Conservation (phyloP, 2,888 invertebrate species). For the Drosophila testacea region DNA sequence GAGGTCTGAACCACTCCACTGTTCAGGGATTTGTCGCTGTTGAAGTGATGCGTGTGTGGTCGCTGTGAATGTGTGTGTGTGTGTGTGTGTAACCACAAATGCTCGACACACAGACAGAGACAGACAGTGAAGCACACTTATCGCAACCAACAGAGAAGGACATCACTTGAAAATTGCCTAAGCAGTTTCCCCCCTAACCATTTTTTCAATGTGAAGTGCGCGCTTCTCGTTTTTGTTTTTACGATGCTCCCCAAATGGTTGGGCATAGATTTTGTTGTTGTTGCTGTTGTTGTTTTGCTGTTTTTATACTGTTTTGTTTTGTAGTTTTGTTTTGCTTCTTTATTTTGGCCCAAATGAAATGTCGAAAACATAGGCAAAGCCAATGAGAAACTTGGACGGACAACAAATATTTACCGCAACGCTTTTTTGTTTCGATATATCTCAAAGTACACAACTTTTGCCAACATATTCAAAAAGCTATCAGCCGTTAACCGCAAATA, state of each 20-base stretch:
- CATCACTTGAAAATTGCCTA: conserved; percentile 82
- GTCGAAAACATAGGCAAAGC: conserved; percentile 43
- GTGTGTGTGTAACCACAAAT: conserved; percentile 56
- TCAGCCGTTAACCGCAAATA: conserved; percentile 75
- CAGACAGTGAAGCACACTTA: conserved; percentile 60
- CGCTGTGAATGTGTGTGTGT: conserved; percentile 14
- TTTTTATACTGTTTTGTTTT: conserved; percentile 28
- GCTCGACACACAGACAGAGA: conserved; percentile 23
- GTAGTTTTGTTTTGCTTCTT: conserved; percentile 13
- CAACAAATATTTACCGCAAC: conserved; percentile 46
- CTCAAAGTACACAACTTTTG: conserved; percentile 55
- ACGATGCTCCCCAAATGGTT: conserved; percentile 52
- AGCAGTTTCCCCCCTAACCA: conserved; percentile 62
- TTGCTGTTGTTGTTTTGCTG: conserved; percentile 16
- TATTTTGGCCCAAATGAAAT: conserved; percentile 46
- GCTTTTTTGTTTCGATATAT: conserved; percentile 50
- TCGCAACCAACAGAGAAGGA: conserved; percentile 66
- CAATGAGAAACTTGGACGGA: conserved; percentile 25
- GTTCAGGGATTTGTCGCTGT: conserved; percentile 28
- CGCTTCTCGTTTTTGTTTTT: conserved; percentile 66
- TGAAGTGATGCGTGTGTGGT: conserved; percentile 51
- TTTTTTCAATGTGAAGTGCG: conserved; percentile 48
- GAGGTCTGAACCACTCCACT: conserved; percentile 34
- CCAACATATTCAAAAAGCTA: conserved; percentile 67
- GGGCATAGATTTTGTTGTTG: conserved; percentile 38